Evolutionary conservation across 2,888 invertebrate species (phyloP).

Genomic region (Patella ulyssiponensis): DNA sequence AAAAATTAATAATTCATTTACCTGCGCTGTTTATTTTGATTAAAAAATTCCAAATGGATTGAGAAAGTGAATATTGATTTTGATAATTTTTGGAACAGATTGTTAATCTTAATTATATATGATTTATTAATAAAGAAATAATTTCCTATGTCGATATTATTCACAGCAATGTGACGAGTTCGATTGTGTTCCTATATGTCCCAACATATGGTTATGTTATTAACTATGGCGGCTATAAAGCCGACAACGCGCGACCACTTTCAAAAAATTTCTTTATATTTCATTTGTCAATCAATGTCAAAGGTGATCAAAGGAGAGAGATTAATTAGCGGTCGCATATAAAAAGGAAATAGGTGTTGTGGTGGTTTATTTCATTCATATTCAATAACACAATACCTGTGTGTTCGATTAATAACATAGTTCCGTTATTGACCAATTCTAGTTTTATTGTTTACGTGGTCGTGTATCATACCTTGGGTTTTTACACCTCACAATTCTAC

Average conservation of each 20-base stretch:
- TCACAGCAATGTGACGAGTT: background rate
- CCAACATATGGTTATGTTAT: background rate
- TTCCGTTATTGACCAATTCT: too few species aligned
- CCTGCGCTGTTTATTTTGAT: constrained; percentile 1
- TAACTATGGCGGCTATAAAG: too few species aligned
- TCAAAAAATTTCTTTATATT: too few species aligned
- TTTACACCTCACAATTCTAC: too few species aligned
- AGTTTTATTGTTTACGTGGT: too few species aligned
- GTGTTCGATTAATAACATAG: too few species aligned
- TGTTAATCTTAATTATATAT: constrained; percentile 9
- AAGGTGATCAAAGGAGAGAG: background rate
- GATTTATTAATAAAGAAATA: constrained; percentile 10
- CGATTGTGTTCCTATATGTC: background rate
- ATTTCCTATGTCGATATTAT: background rate
- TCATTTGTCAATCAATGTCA: too few species aligned
- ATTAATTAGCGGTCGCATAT: background rate
- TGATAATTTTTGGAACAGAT: background rate
- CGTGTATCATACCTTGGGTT: too few species aligned
- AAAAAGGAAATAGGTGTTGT: too few species aligned
- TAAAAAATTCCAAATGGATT: background rate
- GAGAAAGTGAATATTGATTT: background rate
- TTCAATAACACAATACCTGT: too few species aligned
- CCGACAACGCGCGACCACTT: too few species aligned
- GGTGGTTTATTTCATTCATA: too few species aligned
- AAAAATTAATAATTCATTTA: constrained; percentile 2